A percentile compares a stretch with the other conserved stretches of the same genome.
phyloP scores from a whole-genome alignment of 2,888 invertebrate species.

The Oxycera nigricornis region DNA sequence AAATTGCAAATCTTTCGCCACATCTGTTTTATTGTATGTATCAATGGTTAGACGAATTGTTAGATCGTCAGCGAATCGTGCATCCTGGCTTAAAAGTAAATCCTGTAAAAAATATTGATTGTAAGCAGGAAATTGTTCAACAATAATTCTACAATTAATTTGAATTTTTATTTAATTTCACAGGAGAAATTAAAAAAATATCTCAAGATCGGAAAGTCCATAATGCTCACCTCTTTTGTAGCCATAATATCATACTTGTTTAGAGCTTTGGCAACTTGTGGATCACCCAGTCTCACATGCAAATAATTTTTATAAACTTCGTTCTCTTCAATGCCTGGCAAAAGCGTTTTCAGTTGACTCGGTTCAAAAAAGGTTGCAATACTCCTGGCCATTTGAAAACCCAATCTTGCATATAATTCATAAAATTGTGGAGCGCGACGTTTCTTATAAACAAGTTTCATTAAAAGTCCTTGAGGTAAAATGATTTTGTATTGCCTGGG shows the following conservation, averaged over 20 bases:
- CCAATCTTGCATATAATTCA: constrained; percentile 37
- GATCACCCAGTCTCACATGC: constrained; percentile 35
- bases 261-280: constrained; percentile 33
- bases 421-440: constrained; percentile 20
- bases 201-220: neutral
- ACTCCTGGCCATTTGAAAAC: constrained; percentile 38
- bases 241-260: constrained; percentile 24
- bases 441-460: constrained; percentile 35
- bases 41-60: constrained; percentile 32
- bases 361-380: constrained; percentile 40
- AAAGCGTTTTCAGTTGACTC: neutral
- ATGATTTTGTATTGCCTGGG: constrained; percentile 23
- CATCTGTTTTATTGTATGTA: constrained; percentile 8
- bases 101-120: constrained; percentile 41
- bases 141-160: neutral
- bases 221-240: constrained; percentile 37
- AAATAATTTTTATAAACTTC: constrained; percentile 40
- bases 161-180: neutral
- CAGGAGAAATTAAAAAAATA: neutral
- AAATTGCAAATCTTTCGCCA: constrained; percentile 16
- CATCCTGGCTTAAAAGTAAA: constrained; percentile 21
- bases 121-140: neutral
- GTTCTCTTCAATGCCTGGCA: constrained; percentile 37
- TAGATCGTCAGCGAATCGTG: constrained; percentile 40
- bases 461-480: constrained; percentile 35